These are phyloP conservation scores for Ptilodon capucinus DNA, from an alignment of 2,888 invertebrate species.

Conservation along the genomic window DNA sequence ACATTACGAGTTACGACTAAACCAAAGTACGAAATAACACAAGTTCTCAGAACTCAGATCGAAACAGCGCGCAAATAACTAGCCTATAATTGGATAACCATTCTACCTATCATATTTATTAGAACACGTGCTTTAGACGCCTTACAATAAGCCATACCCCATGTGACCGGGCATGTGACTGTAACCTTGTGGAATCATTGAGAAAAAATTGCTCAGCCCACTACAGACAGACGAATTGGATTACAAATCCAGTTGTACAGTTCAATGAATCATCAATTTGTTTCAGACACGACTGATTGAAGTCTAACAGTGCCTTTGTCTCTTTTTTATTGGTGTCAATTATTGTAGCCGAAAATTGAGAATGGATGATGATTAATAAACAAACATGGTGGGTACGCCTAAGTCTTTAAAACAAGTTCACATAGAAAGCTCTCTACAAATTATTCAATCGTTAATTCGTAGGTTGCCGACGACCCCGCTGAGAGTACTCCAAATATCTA, in stretches of 20 bases:
- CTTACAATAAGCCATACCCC: slow-evolving; percentile 25
- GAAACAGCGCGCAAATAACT: neutral
- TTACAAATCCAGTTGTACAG: slow-evolving; percentile 13
- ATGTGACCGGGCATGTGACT: slow-evolving; percentile 32
- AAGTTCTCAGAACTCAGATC: neutral
- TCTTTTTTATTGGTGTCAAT: neutral
- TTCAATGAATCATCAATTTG: slow-evolving; percentile 12
- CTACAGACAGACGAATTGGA: slow-evolving; percentile 22
- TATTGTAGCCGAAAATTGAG: neutral
- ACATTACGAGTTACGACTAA: no score
- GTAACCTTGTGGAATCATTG: slow-evolving; percentile 26
- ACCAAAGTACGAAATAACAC: neutral
- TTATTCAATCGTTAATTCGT: no score
- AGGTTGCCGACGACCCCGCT: no score
- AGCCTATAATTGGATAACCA: slow-evolving; percentile 19
- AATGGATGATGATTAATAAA: no score
- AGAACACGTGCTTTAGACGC: slow-evolving; percentile 30
- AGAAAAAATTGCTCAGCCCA: slow-evolving; percentile 17
- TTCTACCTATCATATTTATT: slow-evolving; percentile 7
- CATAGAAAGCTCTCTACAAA: no score
- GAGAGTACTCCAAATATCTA: no score
- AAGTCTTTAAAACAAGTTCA: no score
- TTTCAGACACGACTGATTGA: slow-evolving; percentile 6
- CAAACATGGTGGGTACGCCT: no score
- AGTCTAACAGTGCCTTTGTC: neutral